These are phyloP conservation scores for Rhegmatorhina hoffmannsi DNA, from an alignment of 2,113 vertebrate species.

Conservation along the genomic window DNA sequence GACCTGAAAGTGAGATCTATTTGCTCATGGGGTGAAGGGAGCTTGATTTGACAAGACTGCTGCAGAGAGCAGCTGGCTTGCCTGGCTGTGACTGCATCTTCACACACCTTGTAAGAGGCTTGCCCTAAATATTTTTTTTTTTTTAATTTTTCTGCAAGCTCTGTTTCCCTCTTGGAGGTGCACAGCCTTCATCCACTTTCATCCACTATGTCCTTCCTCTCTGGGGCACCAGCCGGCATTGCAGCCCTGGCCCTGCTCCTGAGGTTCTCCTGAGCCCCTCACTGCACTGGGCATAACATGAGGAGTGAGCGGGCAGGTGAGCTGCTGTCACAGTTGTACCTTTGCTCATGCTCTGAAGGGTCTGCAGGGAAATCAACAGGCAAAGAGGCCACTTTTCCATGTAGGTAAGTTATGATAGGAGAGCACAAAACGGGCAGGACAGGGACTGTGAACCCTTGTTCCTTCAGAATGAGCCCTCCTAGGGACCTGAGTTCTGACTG, in stretches of 20 bases:
- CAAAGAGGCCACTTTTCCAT: background rate
- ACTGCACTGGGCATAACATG: accelerated
- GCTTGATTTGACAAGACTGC: background rate
- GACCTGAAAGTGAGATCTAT: background rate
- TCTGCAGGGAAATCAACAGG: background rate
- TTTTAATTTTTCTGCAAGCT: accelerated
- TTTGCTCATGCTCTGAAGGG: background rate
- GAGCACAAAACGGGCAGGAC: background rate
- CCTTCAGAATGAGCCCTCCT: background rate
- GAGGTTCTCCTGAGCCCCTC: accelerated
- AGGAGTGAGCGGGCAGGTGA: background rate
- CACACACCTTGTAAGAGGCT: background rate
- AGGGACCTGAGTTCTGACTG: background rate
- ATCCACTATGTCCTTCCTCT: accelerated
- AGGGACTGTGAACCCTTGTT: accelerated
- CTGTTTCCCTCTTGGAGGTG: background rate
- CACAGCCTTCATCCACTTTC: accelerated
- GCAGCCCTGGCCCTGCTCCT: too few relatives aligned
- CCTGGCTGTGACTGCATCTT: background rate
- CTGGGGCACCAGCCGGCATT: background rate
- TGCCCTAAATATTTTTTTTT: background rate
- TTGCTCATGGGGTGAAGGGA: background rate
- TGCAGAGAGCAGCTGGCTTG: background rate
- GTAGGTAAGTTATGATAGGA: background rate
- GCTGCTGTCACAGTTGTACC: background rate